These are phyloP conservation scores for Araneus ventricosus DNA, from an alignment of 1,140 invertebrate genomes.

Conservation along the genomic window DNA sequence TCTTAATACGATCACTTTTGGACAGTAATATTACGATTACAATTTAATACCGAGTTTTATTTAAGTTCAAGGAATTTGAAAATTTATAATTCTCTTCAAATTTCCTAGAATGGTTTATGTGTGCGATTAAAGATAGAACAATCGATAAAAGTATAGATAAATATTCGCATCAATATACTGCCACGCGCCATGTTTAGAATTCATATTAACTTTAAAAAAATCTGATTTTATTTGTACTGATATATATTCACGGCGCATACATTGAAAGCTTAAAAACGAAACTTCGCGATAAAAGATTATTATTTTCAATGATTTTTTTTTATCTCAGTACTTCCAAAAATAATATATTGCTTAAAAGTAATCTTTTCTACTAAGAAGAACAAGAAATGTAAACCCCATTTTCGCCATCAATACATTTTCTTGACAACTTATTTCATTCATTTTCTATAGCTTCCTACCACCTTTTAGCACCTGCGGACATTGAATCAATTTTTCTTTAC, in stretches of 20 bases:
- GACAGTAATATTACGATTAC: too few relatives aligned
- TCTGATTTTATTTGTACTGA: not conserved
- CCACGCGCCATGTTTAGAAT: too few relatives aligned
- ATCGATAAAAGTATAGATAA: too few relatives aligned
- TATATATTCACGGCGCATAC: not conserved
- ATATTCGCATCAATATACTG: too few relatives aligned
- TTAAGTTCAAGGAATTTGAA: too few relatives aligned
- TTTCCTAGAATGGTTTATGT: too few relatives aligned
- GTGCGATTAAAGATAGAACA: too few relatives aligned
- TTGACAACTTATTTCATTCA: constrained; percentile 32
- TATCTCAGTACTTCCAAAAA: not conserved
- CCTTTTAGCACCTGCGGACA: constrained; percentile 20
- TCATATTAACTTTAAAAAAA: too few relatives aligned
- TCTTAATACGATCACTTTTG: too few relatives aligned
- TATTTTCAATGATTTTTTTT: not conserved
- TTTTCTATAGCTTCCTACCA: constrained; percentile 26
- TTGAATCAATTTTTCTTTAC: constrained; percentile 27
- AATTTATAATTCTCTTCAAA: too few relatives aligned
- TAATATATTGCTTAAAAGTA: constrained; percentile 1
- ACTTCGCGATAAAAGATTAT: not conserved
- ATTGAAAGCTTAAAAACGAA: not conserved
- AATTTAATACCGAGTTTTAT: too few relatives aligned
- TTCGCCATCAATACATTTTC: constrained; percentile 21
- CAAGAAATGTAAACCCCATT: not conserved
- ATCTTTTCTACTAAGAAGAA: not conserved